A percentile compares a stretch with the other conserved stretches of the same genome.
phyloP scores from a whole-genome alignment of 2,888 invertebrate species.

The Eupithecia centaureata region DNA sequence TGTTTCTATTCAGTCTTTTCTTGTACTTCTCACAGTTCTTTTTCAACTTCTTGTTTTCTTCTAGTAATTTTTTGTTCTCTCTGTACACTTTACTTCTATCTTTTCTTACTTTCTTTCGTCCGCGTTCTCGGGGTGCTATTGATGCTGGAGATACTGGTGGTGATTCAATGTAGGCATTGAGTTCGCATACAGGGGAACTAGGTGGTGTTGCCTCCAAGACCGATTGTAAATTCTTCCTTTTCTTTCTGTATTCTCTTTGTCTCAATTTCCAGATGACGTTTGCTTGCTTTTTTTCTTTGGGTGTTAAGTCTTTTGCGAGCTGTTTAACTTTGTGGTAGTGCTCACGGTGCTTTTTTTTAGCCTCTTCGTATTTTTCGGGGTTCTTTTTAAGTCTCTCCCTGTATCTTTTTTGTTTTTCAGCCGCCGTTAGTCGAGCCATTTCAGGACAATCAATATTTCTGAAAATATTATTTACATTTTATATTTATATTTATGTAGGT shows the following conservation, averaged over 20 bases:
- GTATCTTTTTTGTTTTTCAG: slow-evolving; percentile 15
- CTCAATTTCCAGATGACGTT: slow-evolving; percentile 4
- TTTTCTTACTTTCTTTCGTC: background rate
- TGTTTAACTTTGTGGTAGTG: slow-evolving; percentile 16
- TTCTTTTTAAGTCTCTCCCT: slow-evolving; percentile 14
- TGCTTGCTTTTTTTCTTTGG: slow-evolving; percentile 4
- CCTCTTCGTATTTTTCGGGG: slow-evolving; percentile 19
- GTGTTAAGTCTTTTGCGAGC: slow-evolving; percentile 14
- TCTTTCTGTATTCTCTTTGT: slow-evolving; percentile 5
- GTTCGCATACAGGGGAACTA: slow-evolving; percentile 28
- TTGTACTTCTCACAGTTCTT: background rate
- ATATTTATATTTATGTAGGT: background rate
- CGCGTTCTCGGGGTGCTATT: background rate
- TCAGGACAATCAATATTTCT: background rate
- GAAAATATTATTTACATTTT: background rate
- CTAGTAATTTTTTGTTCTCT: background rate
- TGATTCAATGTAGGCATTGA: background rate
- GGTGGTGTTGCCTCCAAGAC: slow-evolving; percentile 23
- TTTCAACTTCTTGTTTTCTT: background rate
- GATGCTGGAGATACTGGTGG: background rate
- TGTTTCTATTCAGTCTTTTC: background rate
- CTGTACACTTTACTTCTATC: no score
- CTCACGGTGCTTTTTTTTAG: slow-evolving; percentile 11
- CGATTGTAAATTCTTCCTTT: slow-evolving; percentile 22
- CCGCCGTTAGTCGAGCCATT: background rate